phyloP scores from a whole-genome alignment of 2,113 vertebrate genomes.

The Sinocyclocheilus anophthalmus region DNA sequence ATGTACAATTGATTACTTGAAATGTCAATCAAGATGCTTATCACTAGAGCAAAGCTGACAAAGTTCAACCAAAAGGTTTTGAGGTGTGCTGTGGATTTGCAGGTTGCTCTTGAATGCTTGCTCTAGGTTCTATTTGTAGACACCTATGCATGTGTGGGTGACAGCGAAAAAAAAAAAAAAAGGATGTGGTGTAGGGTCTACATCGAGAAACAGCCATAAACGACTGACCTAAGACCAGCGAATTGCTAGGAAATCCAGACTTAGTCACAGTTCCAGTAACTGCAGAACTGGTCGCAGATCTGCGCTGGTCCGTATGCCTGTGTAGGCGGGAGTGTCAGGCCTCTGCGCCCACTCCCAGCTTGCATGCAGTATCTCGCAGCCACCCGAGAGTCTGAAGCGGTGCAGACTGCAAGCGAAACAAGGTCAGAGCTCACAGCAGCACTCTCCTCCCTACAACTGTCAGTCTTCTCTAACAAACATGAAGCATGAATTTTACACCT shows the following conservation, averaged over 20 bases:
- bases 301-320: slow-evolving; percentile 47
- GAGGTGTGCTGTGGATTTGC: slow-evolving; percentile 66
- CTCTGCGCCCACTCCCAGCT: slow-evolving; percentile 74
- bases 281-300: slow-evolving; percentile 2
- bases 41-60: slow-evolving; percentile 65
- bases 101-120: slow-evolving; percentile 68
- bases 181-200: slow-evolving; percentile 63
- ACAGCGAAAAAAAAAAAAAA: neutral
- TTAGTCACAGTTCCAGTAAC: neutral
- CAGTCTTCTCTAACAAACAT: neutral
- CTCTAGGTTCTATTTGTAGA: slow-evolving; percentile 70
- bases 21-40: neutral
- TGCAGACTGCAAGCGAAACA: slow-evolving; percentile 70
- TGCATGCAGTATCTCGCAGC: slow-evolving; percentile 78
- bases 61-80: slow-evolving; percentile 55
- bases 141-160: slow-evolving; percentile 59
- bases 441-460: neutral
- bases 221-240: slow-evolving; percentile 22
- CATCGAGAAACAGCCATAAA: neutral
- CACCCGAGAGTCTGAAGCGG: slow-evolving; percentile 76
- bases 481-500: neutral
- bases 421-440: slow-evolving; percentile 67
- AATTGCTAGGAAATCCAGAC: neutral
- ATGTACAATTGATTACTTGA: neutral
- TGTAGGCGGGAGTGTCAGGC: slow-evolving; percentile 70